These are phyloP conservation scores for Turritopsis rubra DNA, from an alignment of 30 jellyfish, hydroid and myxozoan genomes.

Conservation along the genomic window DNA sequence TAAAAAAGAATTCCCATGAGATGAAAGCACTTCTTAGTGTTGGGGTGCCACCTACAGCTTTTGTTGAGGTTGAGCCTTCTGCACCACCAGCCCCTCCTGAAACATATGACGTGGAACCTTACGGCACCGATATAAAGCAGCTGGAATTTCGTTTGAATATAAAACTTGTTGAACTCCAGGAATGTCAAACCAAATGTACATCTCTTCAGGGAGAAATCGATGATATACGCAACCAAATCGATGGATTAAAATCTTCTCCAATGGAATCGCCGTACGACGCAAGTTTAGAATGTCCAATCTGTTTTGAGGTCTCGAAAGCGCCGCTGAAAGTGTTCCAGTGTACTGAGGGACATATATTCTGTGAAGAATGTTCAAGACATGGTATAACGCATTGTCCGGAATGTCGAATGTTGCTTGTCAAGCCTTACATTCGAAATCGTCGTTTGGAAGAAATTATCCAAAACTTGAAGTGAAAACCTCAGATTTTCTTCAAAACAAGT, in stretches of 20 bases:
- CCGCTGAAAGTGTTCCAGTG: slow-evolving; percentile 21
- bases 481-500: no score
- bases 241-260: neutral
- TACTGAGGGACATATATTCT: slow-evolving; percentile 25
- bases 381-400: slow-evolving; percentile 24
- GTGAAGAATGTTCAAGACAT: neutral
- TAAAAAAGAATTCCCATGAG: neutral
- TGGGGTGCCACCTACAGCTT: neutral
- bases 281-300: slow-evolving; percentile 16
- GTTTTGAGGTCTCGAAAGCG: slow-evolving; percentile 7
- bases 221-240: neutral
- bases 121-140: neutral
- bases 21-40: neutral
- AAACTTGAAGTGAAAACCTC: neutral
- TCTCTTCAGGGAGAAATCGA: slow-evolving; percentile 3
- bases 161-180: slow-evolving; percentile 12
- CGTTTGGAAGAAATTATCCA: neutral
- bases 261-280: neutral
- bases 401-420: neutral
- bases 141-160: neutral
- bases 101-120: neutral
- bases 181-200: neutral
- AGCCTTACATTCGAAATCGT: slow-evolving; percentile 8
- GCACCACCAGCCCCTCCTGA: neutral
- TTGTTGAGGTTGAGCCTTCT: neutral